These are phyloP conservation scores for Heteropelma amictum DNA, from an alignment of 2,888 invertebrate genomes.

Conservation along the genomic window DNA sequence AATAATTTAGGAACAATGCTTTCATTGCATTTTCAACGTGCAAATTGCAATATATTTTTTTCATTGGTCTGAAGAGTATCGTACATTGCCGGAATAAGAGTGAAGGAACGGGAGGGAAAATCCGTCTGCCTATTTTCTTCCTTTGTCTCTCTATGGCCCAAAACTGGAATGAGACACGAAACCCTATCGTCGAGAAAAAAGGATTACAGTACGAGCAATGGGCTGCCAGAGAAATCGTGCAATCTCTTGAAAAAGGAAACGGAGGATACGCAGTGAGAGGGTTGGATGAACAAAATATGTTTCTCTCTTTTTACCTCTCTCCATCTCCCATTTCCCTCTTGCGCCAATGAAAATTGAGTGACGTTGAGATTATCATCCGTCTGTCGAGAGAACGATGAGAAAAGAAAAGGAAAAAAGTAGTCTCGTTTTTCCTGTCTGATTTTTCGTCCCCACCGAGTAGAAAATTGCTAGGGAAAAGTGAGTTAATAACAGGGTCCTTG, in stretches of 20 bases:
- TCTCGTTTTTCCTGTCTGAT: conserved; percentile 3
- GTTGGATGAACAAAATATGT: not conserved
- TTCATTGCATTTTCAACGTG: too few relatives aligned
- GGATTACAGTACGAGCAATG: conserved; percentile 9
- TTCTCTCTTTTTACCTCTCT: not conserved
- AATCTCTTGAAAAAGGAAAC: not conserved
- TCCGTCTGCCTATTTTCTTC: not conserved
- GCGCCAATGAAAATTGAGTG: conserved; percentile 20
- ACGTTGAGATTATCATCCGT: conserved; percentile 38
- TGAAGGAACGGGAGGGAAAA: not conserved
- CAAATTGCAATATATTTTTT: too few relatives aligned
- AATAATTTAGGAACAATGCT: too few relatives aligned
- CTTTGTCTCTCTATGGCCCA: not conserved
- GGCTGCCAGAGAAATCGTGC: conserved; percentile 1
- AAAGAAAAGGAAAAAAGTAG: conserved; percentile 3
- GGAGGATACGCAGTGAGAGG: not conserved
- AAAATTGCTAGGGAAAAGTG: too few relatives aligned
- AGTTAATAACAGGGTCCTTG: too few relatives aligned
- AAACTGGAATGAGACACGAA: not conserved
- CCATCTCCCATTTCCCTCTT: too few relatives aligned
- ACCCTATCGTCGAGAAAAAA: not conserved
- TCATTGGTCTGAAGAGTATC: too few relatives aligned
- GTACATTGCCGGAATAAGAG: too few relatives aligned
- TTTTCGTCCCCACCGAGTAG: not conserved
- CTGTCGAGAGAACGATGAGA: not conserved